phyloP scores from a whole-genome alignment of 2,888 invertebrate species.

The Brachyptera putata region DNA sequence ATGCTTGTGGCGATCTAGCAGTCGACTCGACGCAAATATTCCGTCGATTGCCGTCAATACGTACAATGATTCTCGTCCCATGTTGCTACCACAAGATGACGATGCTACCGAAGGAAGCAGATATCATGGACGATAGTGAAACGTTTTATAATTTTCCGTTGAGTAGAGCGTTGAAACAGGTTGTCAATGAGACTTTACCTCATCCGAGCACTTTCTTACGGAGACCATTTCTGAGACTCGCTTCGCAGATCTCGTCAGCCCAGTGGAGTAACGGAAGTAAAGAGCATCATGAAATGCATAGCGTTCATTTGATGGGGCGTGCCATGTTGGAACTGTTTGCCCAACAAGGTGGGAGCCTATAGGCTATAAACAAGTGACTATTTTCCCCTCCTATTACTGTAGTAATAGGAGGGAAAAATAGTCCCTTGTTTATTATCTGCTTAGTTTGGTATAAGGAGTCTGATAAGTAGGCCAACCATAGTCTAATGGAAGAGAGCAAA shows the following conservation, averaged over 20 bases:
- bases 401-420: no score
- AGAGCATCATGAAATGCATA: constrained; percentile 48
- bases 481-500: no score
- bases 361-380: no score
- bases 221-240: constrained; percentile 66
- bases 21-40: constrained; percentile 64
- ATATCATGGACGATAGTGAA: constrained; percentile 32
- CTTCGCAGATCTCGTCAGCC: constrained; percentile 61
- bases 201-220: constrained; percentile 48
- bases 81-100: constrained; percentile 70
- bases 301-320: constrained; percentile 48
- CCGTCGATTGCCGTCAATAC: not conserved
- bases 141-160: constrained; percentile 55
- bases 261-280: constrained; percentile 51
- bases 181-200: constrained; percentile 59
- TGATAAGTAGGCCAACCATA: no score
- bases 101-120: constrained; percentile 25
- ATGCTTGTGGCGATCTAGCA: constrained; percentile 74
- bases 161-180: constrained; percentile 50
- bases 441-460: no score
- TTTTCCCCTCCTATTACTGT: no score
- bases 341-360: constrained; percentile 54
- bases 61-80: constrained; percentile 60
- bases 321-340: constrained; percentile 61
- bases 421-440: no score